A percentile compares a stretch with the other conserved stretches of the same genome.
Evolutionary conservation across 2,888 invertebrate genomes (phyloP).

Genomic region (Eumerus sabulonum): DNA sequence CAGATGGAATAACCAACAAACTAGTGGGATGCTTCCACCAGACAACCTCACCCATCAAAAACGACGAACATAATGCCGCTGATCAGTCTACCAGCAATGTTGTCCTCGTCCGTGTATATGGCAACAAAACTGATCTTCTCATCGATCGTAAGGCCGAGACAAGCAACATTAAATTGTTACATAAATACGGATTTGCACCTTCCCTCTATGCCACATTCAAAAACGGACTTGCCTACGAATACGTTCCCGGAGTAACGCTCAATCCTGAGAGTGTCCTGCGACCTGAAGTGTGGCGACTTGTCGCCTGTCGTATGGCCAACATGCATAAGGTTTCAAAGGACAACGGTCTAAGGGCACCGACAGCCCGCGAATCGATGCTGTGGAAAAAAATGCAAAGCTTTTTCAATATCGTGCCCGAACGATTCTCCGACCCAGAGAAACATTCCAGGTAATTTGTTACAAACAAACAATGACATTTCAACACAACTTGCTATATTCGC

Average conservation of each 20-base stretch:
- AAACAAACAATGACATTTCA: constrained; percentile 65
- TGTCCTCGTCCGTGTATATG: constrained; percentile 93
- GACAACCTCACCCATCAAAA: constrained; percentile 38
- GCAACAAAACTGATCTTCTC: constrained; percentile 94
- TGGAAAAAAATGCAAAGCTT: constrained; percentile 89
- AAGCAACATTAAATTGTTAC: constrained; percentile 82
- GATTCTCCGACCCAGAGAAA: constrained; percentile 83
- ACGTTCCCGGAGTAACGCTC: constrained; percentile 89
- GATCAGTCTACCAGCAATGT: constrained; percentile 83
- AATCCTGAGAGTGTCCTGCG: constrained; percentile 83
- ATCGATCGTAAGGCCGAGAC: constrained; percentile 93
- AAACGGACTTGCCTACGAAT: constrained; percentile 96
- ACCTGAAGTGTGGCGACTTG: constrained; percentile 84
- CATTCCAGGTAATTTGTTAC: constrained; percentile 83
- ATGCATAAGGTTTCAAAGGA: constrained; percentile 84
- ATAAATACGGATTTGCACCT: constrained; percentile 89
- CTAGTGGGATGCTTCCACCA: constrained; percentile 87
- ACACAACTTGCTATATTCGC: constrained; percentile 67
- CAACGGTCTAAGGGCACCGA: constrained; percentile 69
- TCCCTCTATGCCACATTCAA: constrained; percentile 93
- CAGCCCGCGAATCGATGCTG: constrained; percentile 82
- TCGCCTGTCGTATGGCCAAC: constrained; percentile 90
- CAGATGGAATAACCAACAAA: constrained; percentile 96
- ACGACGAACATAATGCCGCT: constrained; percentile 33
- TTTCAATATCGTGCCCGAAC: constrained; percentile 86